Evolutionary conservation across 2,797 vertebrate species (phyloP), one percentile per base, ranked within the genome.

Genomic region (Bradypodion ventrale): DNA sequence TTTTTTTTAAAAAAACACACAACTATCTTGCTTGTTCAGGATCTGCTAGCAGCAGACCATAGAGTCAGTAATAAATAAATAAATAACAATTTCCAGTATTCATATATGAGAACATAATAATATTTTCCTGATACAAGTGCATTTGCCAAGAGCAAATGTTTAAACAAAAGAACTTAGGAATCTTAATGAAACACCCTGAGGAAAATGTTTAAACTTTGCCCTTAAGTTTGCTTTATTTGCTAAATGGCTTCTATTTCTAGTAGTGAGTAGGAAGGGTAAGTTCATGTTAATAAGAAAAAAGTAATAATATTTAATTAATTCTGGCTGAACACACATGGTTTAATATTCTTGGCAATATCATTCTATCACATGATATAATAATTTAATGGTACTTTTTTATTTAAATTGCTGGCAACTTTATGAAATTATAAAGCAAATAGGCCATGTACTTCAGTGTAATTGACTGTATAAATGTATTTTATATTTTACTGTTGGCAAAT

Each of bases 291-390:
- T 96, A 96, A 96, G 95, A 96, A 96, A 96, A 96, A 96, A 96
- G 95, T 96, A 96, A 96, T 96, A 97, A 96, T 96, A 96, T 97
- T 97, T 96, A 95, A 97, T 96, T 96, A 96, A 96, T 97, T 96
- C 95, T 95, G 95, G 95, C 96, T 96, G 95, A 96, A 96, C 96
- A 96, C 95, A 96, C 96, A 96, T 96, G 95, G 95, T 95, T 96
- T 96, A 96, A 96, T 96, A 96, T 96, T 96, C 94, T 96, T 94
- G 93, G 95, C 96, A 96, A 96, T 96, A 97, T 96, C 94, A 95
- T 96, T 96, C 94, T 91, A 96, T 96, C 95, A 95, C 94, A 96
- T 95, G 96, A 96, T 96, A 96, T 96, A 95, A 96, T 96, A 96
- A 96, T 96, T 96, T 96, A 96, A 96, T 96, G 95, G 95, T 95